Base-by-base conservation (phyloP, 1,140 invertebrate genomes). In the Drosophila tani region DNA sequence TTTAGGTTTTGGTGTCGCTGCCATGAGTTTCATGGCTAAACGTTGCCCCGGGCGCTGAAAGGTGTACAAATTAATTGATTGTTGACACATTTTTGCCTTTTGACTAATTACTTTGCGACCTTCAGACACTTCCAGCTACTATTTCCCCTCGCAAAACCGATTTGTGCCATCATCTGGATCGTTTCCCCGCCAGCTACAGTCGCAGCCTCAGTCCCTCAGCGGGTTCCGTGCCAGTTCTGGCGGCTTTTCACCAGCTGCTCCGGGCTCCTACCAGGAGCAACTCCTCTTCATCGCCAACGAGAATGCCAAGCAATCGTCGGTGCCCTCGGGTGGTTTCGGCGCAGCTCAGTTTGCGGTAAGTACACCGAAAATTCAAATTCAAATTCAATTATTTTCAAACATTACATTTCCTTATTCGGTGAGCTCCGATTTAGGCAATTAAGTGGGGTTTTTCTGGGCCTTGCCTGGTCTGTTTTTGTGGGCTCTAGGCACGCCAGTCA, bases 201-300 rank as follows among this genome's bases (percentile, higher is more conserved):
- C 50, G 19, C 63, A 57, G 29, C 69, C 68, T 24, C 79, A 57
- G 21, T 50, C 66, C 15, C 45, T 77, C 15, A 75, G 41, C 32
- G 75, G 73, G 4, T 82, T 62, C 69, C 74, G 84, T 2, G 32
- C 66, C 17, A 51, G 60, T 45, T 64, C 64, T 21, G 71, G 56
- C 15, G 86, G 70, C 6, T 91, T 75, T 45, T 77, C 85, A 2
- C 74, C 75, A 5, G 68, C 84, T 9, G 66, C 84, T 7, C 91
- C 91, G 6, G 91, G 84, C 14, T 92, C 91, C n/a, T 92, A 92
- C 79, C 91, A 92, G 58, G 91, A 92, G 51, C 91, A 92, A 57
- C 76, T 92, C 21, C 66, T 92, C 14, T 92, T 92, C 56, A 90
- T 92, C 40, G 86, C 76, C 70, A 92, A 91, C 56, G 91, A 92